Evolutionary conservation across 2,797 vertebrate genomes (phyloP).

Genomic region (Siniperca undulata): DNA sequence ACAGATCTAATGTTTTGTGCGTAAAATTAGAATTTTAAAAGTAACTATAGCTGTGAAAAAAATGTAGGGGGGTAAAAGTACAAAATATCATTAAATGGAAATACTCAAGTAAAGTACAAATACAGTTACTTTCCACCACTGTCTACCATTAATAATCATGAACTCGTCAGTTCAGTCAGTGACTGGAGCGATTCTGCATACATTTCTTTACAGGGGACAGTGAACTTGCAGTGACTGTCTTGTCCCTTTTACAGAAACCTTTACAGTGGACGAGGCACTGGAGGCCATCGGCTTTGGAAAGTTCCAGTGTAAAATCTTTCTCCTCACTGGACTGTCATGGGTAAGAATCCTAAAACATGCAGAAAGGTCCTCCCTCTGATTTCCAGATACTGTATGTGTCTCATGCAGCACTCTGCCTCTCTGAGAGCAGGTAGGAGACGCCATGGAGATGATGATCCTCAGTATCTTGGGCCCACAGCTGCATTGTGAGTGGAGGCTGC

Average conservation of each 20-base stretch:
- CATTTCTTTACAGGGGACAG: background rate
- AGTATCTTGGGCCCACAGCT: slow-evolving; percentile 92
- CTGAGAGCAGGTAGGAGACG: slow-evolving; percentile 88
- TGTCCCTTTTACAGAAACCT: slow-evolving; percentile 84
- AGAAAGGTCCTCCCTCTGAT: background rate
- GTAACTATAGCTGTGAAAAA: background rate
- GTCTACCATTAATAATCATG: too few species aligned
- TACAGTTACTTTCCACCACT: too few species aligned
- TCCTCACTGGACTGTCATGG: slow-evolving; percentile 92
- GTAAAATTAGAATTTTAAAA: background rate
- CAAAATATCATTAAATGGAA: background rate
- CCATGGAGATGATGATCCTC: slow-evolving; percentile 97
- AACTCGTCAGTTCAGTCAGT: too few species aligned
- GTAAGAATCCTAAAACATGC: slow-evolving; percentile 76
- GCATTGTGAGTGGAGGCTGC: slow-evolving; percentile 93
- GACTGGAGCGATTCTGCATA: background rate
- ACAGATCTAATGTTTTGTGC: background rate
- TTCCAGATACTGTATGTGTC: background rate
- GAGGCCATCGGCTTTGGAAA: slow-evolving; percentile 93
- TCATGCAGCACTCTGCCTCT: background rate
- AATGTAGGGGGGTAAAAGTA: background rate
- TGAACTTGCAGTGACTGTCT: background rate
- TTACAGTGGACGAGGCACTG: slow-evolving; percentile 92
- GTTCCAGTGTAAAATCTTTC: slow-evolving; percentile 92
- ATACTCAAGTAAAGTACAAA: too few species aligned